Percentiles rank a stretch among this genome's conserved stretches.
These are phyloP conservation scores for Caenorhabditis wallacei DNA, from an alignment of 2,888 invertebrate genomes.

Conservation along the genomic window DNA sequence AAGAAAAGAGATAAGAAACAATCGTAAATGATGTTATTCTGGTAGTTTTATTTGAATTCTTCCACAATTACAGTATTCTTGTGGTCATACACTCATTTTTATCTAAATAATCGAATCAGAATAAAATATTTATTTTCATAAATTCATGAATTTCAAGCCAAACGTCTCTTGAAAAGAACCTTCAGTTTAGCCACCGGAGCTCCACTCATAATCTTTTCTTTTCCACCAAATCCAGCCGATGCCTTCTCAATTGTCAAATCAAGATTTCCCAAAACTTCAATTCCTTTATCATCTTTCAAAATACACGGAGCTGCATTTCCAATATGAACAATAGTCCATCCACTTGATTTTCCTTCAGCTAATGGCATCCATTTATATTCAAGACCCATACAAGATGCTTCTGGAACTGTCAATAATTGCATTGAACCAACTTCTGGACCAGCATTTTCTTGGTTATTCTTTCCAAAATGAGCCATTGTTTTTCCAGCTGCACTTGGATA, in stretches of 20 bases:
- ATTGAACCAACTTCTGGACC: constrained; percentile 76
- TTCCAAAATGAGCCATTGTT: constrained; percentile 72
- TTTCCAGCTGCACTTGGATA: constrained; percentile 71
- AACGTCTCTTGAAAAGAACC: constrained; percentile 64
- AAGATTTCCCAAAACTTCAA: constrained; percentile 75
- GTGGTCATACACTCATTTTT: background rate
- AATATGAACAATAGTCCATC: constrained; percentile 73
- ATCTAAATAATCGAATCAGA: background rate
- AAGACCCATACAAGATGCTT: constrained; percentile 67
- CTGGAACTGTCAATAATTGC: constrained; percentile 72
- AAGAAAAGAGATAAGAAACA: constrained; percentile 7
- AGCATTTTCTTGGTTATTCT: constrained; percentile 75
- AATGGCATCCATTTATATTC: constrained; percentile 76
- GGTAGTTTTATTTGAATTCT: constrained; percentile 14
- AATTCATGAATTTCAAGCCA: constrained; percentile 4
- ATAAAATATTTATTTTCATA: background rate
- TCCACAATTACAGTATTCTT: too few species aligned
- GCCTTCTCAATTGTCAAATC: constrained; percentile 72
- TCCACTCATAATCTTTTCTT: constrained; percentile 70
- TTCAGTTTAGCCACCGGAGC: constrained; percentile 57
- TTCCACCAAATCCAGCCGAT: constrained; percentile 73
- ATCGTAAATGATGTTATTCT: constrained; percentile 5
- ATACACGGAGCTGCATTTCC: constrained; percentile 74
- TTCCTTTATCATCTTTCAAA: constrained; percentile 72
- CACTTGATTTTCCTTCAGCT: constrained; percentile 65